Base-by-base conservation (phyloP, 2,888 invertebrate species). In the Spilarctia lutea region DNA sequence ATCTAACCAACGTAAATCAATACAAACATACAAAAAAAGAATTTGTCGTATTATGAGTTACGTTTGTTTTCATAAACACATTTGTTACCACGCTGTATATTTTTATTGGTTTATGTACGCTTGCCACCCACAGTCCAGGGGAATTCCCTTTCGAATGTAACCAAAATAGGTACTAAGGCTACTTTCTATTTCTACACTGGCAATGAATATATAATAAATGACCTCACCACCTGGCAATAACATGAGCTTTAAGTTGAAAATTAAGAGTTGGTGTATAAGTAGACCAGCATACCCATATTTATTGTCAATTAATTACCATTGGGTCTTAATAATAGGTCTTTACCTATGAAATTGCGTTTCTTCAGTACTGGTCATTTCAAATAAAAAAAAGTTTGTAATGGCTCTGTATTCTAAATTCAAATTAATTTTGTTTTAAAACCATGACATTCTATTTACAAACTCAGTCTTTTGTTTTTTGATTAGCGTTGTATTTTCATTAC, bases 91-190 rank as follows among this genome's bases (percentile, higher is more conserved):
- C 39, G 24, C 3, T 65, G 71, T 71, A n/a, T 71, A 65, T 71
- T 71, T 45, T 45, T 71, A 24, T 7, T 45, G 33, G 7, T 71
- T 45, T 71, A 63, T 71, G 27, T 65, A 71, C n/a, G 63, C 7
- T 30, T 71, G 16, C 71, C 71, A 71, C 71, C 63, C 71, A 71
- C 71, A 45, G 20, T 65, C 65, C 65, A 71, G 65, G 65, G 35
- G 33, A 30, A 70, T 65, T 45, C 71, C 45, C 71, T 30, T 63
- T 24, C 30, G 4, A 71, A 60, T 42, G 52, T 16, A 20, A 18
- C 60, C 27, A 10, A 20, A 35, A 39, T 42, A 39, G 60, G 10
- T 42, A 60, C 60, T 27, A 20, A 27, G 13, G n/a, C 56, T 56
- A 70, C 60, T 60, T 70, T 24, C 60, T 39, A 24, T 20, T 68